Percentiles rank a stretch among this genome's conserved stretches.
These are phyloP conservation scores for Pipra filicauda DNA, from an alignment of 2,113 vertebrate species.

Conservation along the genomic window DNA sequence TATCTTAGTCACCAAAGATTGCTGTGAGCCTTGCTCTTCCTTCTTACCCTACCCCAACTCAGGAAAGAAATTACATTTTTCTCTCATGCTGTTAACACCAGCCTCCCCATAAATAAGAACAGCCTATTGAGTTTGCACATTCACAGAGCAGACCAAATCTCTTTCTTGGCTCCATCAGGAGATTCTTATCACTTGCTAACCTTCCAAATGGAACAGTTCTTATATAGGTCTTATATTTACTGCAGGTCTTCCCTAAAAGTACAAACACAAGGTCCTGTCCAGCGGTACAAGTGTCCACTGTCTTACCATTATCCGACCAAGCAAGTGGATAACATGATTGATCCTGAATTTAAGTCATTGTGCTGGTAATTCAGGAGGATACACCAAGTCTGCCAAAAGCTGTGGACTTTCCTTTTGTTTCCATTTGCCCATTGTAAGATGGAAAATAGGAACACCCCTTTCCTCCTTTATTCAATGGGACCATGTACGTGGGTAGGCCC, in stretches of 20 bases:
- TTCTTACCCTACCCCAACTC: not conserved
- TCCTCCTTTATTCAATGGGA: not conserved
- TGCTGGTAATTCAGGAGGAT: not conserved
- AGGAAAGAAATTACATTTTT: not conserved
- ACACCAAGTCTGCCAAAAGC: not conserved
- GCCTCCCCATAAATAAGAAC: not conserved
- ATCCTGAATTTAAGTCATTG: not conserved
- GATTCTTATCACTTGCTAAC: not conserved
- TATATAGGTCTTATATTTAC: not conserved
- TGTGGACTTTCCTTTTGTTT: not conserved
- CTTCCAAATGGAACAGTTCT: not conserved
- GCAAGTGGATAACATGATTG: not conserved
- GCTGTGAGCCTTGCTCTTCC: not conserved
- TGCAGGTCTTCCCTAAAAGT: not conserved
- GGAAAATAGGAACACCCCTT: not conserved
- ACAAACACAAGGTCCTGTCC: not conserved
- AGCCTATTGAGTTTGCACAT: not conserved
- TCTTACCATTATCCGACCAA: not conserved
- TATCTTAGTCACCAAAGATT: not conserved
- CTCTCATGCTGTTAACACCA: not conserved
- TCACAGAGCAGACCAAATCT: not conserved
- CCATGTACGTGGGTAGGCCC: not conserved
- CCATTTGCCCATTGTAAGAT: not conserved
- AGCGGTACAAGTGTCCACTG: not conserved
- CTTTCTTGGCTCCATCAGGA: not conserved